Base-by-base conservation (phyloP, 2,113 vertebrate genomes). In the Chaetorhynchus papuensis region DNA sequence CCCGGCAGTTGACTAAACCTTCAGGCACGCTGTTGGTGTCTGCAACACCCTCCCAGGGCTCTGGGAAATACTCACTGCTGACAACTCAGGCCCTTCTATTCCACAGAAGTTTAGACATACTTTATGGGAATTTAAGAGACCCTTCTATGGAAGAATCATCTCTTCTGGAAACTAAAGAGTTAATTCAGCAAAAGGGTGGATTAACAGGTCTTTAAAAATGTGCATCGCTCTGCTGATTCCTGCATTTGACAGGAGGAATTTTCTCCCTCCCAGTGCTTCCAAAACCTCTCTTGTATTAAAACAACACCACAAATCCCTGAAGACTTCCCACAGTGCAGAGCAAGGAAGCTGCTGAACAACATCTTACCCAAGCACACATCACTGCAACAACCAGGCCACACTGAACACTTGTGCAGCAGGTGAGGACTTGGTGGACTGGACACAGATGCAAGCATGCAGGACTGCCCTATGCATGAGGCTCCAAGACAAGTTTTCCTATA, bases 221-320 rank as follows among this genome's bases (percentile, higher is more conserved):
- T 35, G 81, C 52, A 96, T 59, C 1, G 33, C 66, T 96, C 77
- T 30, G 47, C 42, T 70, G 81, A 97, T 82, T 91, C 88, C 30
- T 92, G n/a, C 33, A 45, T 66, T 50, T 85, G 76, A 92, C 93
- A 82, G 69, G 49, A 95, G 65, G 88, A 93, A 94, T 96, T 89
- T 85, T 95, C 56, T 83, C 85, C 69, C 37, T 63, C 61, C 63
- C 6, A 1, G 33, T 66, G 86, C 64, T 82, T 75, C 91, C 45
- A 61, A 95, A 93, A 61, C 47, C 56, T 83, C 65, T 86, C 79
- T 70, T 74, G 69, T 56, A 72, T 69, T 96, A 95, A 84, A 66
- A 72, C 31, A 85, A 69, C 78, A 85, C 79, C 68, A 90, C 88
- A 95, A 91, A 87, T 83, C 87, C 82, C 87, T 80, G 47, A 83